Evolutionary conservation across 2,888 invertebrate genomes (phyloP), one percentile per base, ranked within the genome.

Genomic region (Hedya salicella): DNA sequence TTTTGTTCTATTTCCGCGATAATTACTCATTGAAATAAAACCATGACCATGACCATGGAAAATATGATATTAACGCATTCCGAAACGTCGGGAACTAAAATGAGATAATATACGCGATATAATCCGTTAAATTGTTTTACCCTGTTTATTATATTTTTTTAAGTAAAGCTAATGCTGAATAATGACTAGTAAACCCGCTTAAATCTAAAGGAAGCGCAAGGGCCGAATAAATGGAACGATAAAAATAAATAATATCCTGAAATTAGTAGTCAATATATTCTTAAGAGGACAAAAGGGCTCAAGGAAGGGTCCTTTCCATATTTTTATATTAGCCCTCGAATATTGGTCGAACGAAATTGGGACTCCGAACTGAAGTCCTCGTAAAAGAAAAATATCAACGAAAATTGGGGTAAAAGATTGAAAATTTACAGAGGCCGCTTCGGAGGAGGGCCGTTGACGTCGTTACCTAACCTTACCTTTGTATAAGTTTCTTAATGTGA

Each of bases 281-380:
- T 71, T 72, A 77, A 75, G 59, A 70, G 78, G 78, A 79, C 79
- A 76, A 75, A 78, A 70, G 70, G 73, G 69, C 70, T 70, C 65
- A 44, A 68, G 52, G 71, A 71, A 75, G 73, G 71, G 71, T 65
- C 71, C 74, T 74, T 72, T 67, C 76, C 75, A 80, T 83, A 83
- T 81, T 81, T 82, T 81, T 81, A 78, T 83, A 83, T 83, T 85
- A 80, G 80, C 76, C 73, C 78, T 78, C 77, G 78, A 82, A 82
- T 82, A 82, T 84, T 80, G 79, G 78, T 70, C 75, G 74, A 75
- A 74, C 72, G 56, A 78, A 81, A 83, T 83, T 81, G 80, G 75
- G 73, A 71, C 76, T 73, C 71, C 63, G 75, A 73, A 78, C 66
- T 74, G 63, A 64, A 74, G 73, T 76, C 73, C 62, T 70, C 70